Evolutionary conservation across 1,140 invertebrate species (phyloP), one percentile per base, ranked within the genome.

Genomic region (Pteromalus puparum): DNA sequence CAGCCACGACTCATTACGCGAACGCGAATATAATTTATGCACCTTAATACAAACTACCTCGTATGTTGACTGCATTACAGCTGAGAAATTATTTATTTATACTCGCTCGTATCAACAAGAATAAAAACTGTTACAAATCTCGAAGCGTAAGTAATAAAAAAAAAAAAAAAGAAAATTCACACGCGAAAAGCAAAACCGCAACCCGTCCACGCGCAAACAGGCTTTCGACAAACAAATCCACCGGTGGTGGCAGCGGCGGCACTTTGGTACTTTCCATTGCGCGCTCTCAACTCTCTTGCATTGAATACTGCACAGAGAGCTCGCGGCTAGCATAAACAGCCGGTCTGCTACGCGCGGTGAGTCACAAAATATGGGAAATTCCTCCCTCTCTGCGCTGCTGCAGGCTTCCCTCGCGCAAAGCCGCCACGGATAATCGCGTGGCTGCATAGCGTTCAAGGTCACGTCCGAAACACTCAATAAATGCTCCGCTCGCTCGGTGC

Each of bases 351-450:
- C 10, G 68, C 30, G 5, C 28, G 67, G 12, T 42, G 68, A 79
- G 46, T 84, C 82, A 73, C 75, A 70, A 84, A 83, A 84, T 73
- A 74, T 74, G 34, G 76, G 72, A 84, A 80, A 80, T 67, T 80
- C 38, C 38, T 75, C 77, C 61, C 82, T 70, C n/a, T 18, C 30
- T 79, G 13, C 2, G 30, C 21, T 24, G 48, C n/a, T 12, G 30
- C 30, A 67, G 72, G 79, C 28, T 75, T 46, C 1, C 28, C 28
- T 65, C 48, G 38, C 26, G 18, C 70, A 9, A 26, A 61, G 24
- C 46, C 21, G n/a, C 26, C 73, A 9, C n/a, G 65, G 61, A 68
- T 81, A 80, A 81, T 84, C 83, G 70, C 72, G 68, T 74, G 76
- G 21, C 72, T 26, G 68, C 30, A 28, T 28, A 72, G 7, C 46